Evolutionary conservation across 2,113 vertebrate species (phyloP), one percentile per base, ranked within the genome.

Genomic region (Otocyon megalotis): DNA sequence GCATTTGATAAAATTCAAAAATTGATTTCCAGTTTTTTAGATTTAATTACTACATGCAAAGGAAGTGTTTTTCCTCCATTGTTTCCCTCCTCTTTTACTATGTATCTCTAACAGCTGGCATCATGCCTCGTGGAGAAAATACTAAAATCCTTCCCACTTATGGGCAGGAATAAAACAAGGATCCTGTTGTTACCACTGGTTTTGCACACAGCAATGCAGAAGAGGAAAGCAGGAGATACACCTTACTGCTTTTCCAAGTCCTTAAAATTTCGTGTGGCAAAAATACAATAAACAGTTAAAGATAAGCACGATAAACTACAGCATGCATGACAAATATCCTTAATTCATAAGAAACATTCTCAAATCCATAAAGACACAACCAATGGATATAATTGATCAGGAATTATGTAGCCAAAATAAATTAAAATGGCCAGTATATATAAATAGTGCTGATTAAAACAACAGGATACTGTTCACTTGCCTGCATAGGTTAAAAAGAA

Each of bases 371-470:
- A 50, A 80, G 9, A 19, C 5, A 16, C 22, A 96, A 35, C 58
- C 48, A 58, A 20, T 62, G 50, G 69, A 43, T 84, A 62, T 28
- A 53, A 60, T 50, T 88, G 43, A 56, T 30, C 35, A 96, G n/a
- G n/a, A 62, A 88, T 76, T 90, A 11, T n/a, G 30, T 30, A 60
- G 56, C 43, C 74, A 94, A 84, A 84, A 80, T 80, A 96, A 82
- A 72, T 81, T 50, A 50, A n/a, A 87, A 88, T 62, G 69, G n/a
- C 48, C 95, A 56, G 62, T 32, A 63, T 58, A 63, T 87, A 35
- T 43, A 89, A 72, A 80, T 88, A 79, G 58, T 65, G 20, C 43
- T 74, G 8, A 63, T 80, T 69, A 84, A 95, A 69, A 28, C 19
- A 85, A 2, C 72, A 83, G 32, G 30, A 53, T 72, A 48, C 14